Evolutionary conservation across 2,888 invertebrate species (phyloP), one percentile per base, ranked within the genome.

Genomic region (Lutraria lutraria): DNA sequence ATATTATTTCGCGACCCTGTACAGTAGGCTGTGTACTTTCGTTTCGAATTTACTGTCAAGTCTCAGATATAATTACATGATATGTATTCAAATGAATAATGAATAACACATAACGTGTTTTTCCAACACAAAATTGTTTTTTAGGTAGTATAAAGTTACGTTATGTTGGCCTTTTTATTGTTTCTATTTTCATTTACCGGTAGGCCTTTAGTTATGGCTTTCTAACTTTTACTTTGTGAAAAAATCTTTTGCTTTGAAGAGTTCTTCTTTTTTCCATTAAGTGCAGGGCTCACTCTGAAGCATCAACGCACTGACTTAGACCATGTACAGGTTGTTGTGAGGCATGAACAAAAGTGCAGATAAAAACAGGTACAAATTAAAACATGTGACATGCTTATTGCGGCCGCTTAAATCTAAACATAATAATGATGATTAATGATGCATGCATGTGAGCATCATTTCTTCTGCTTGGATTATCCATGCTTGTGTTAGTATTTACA

Each of bases 1-100:
- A 76, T 76, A 19, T 16, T 31, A 76, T 76, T 76, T 76, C 76
- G 76, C 76, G 76, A 76, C 76, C 76, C 4, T 31, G 12, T n/a
- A n/a, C n/a, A n/a, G n/a, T n/a, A n/a, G n/a, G n/a, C n/a, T n/a
- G n/a, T n/a, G n/a, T 19, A 31, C 16, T 76, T 34, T 56, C 56
- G 25, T n/a, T 60, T 21, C 19, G 0, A 60, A 19, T 21, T 60
- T 60, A 0, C n/a, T 72, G 72, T 72, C 56, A 6, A 8, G 19
- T 56, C 1, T 56, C 56, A 13, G 56, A 19, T 56, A 19, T 19
- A 16, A 56, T 21, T 56, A 56, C 13, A 56, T 56, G 56, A 56
- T 56, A 56, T 56, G 19, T 1, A 6, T 56, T 56, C 12, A n/a
- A n/a, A 56, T 56, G 16, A 16, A 56, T 56, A 12, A 19, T 56